Evolutionary conservation across 2,113 vertebrate genomes (phyloP).

Genomic region (Dendrocopos noguchii): DNA sequence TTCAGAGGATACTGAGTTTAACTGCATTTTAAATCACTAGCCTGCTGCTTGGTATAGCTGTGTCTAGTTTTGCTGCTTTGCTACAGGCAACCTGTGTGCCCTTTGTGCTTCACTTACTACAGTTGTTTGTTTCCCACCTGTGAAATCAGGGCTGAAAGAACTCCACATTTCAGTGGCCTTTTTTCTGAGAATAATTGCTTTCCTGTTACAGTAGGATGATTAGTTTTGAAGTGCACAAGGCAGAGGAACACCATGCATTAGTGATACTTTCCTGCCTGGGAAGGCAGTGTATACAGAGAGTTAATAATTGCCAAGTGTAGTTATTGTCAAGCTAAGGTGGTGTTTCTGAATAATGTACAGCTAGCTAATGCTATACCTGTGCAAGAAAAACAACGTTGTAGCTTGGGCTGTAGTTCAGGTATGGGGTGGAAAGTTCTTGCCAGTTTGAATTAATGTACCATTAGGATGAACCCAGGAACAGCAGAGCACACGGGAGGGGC

Average conservation of each 20-base stretch:
- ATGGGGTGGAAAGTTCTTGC: not conserved
- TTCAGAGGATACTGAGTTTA: not conserved
- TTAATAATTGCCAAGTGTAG: slow-evolving; percentile 30
- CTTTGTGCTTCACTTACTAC: not conserved
- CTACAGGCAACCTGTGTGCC: not conserved
- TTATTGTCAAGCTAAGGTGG: not conserved
- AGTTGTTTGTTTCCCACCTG: not conserved
- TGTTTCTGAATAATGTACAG: not conserved
- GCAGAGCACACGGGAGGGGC: not conserved
- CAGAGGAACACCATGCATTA: not conserved
- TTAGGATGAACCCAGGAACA: not conserved
- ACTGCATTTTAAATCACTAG: not conserved
- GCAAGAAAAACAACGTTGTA: not conserved
- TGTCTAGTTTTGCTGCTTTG: not conserved
- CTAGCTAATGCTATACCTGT: not conserved
- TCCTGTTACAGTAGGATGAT: not conserved
- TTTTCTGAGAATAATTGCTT: not conserved
- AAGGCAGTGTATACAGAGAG: not conserved
- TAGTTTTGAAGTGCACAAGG: not conserved
- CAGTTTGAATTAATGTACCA: not conserved
- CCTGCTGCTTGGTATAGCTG: not conserved
- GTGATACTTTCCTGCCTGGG: not conserved
- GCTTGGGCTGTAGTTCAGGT: not conserved
- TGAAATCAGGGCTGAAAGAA: slow-evolving; percentile 1
- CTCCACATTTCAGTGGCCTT: slow-evolving; percentile 5